Percentiles rank a stretch among this genome's conserved stretches.
Evolutionary conservation across 2,888 invertebrate genomes (phyloP).

Genomic region (Stenotaenia linearis): DNA sequence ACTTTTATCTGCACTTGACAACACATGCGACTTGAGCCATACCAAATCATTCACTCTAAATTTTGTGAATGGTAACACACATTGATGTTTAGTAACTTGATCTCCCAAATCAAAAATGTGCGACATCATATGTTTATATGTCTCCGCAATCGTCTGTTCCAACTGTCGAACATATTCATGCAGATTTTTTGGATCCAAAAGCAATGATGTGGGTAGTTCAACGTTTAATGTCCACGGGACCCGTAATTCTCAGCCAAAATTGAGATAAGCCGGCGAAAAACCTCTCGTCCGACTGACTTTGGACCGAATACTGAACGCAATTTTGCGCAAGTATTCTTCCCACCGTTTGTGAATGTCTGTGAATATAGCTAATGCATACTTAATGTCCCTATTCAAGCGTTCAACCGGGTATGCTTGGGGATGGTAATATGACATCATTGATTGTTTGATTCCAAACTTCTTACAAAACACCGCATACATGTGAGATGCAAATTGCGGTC

Average conservation of each 20-base stretch:
- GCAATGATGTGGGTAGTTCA: accelerated
- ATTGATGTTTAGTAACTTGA: too few species aligned
- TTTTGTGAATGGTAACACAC: too few species aligned
- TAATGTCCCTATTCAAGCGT: neutral
- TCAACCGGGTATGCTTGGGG: neutral
- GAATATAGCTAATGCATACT: neutral
- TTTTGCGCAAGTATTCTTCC: neutral
- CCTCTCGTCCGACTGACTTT: neutral
- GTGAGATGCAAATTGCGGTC: neutral
- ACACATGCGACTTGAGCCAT: too few species aligned
- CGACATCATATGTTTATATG: neutral
- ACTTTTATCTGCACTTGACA: too few species aligned
- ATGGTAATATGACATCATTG: neutral
- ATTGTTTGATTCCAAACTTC: neutral
- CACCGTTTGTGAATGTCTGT: neutral
- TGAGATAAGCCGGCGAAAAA: neutral
- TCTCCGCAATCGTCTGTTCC: neutral
- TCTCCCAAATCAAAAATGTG: neutral
- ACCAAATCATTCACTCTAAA: too few species aligned
- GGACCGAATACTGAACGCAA: neutral
- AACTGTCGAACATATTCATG: neutral
- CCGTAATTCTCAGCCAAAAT: neutral
- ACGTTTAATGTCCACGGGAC: too few species aligned
- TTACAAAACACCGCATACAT: neutral
- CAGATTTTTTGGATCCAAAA: neutral